Conservation (phyloP, 2,888 invertebrate genomes). For the Autographa pulchrina region DNA sequence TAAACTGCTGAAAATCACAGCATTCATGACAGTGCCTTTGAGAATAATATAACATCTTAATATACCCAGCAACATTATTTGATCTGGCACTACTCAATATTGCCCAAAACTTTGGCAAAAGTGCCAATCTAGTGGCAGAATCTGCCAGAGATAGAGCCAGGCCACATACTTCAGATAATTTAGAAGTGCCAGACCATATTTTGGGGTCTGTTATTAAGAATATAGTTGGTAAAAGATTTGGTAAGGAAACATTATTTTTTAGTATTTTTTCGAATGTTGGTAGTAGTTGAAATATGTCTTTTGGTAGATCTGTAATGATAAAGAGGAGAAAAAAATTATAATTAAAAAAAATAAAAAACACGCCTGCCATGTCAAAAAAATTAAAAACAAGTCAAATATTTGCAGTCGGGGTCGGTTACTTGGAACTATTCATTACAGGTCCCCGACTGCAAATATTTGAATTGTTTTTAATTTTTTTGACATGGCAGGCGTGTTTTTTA, state of each 20-base stretch:
- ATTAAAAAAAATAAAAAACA: too few relatives aligned
- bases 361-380: too few relatives aligned
- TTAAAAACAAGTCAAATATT: too few relatives aligned
- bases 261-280: constrained; percentile 49
- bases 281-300: constrained; percentile 11
- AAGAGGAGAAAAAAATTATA: too few relatives aligned
- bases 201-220: constrained; percentile 37
- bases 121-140: constrained; percentile 25
- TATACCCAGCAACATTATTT: constrained; percentile 60
- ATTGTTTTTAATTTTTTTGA: too few relatives aligned
- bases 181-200: constrained; percentile 36
- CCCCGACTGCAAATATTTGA: too few relatives aligned
- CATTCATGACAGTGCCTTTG: constrained; percentile 60
- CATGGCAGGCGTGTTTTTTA: too few relatives aligned
- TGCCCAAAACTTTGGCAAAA: constrained; percentile 57
- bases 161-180: constrained; percentile 67
- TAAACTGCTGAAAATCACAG: constrained; percentile 69
- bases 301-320: constrained; percentile 41
- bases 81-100: constrained; percentile 58
- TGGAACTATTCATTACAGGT: too few relatives aligned
- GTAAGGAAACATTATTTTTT: constrained; percentile 62
- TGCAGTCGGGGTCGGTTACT: too few relatives aligned
- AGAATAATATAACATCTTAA: constrained; percentile 69
- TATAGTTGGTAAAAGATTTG: constrained; percentile 59
- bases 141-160: constrained; percentile 52